These are phyloP conservation scores for Girardinichthys multiradiatus DNA, from an alignment of 2,113 vertebrate species.

Conservation along the genomic window DNA sequence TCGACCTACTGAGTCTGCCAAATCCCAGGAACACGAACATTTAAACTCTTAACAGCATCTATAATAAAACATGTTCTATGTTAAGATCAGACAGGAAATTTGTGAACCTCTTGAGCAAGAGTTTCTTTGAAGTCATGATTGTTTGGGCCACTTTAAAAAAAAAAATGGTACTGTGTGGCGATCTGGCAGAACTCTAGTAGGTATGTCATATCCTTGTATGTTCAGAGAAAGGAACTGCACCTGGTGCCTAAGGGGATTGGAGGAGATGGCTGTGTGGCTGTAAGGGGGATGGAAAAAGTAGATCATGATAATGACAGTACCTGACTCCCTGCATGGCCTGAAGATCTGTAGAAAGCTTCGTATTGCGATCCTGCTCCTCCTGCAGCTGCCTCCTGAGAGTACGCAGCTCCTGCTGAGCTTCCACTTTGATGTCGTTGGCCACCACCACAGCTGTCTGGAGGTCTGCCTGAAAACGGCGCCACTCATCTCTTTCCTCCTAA, in stretches of 20 bases:
- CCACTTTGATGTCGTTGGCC: slow-evolving; percentile 97
- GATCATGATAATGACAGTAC: slow-evolving; percentile 64
- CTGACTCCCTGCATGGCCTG: slow-evolving; percentile 88
- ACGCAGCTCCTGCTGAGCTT: slow-evolving; percentile 95
- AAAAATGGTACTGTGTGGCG: slow-evolving; percentile 15
- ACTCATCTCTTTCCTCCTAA: slow-evolving; percentile 95
- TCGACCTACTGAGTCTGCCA: slow-evolving; percentile 68
- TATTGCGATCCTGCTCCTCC: slow-evolving; percentile 91
- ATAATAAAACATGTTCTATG: slow-evolving; percentile 1
- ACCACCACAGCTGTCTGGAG: slow-evolving; percentile 97
- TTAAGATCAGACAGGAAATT: slow-evolving; percentile 3
- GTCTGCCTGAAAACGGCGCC: slow-evolving; percentile 95
- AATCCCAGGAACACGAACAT: slow-evolving; percentile 41
- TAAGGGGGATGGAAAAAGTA: slow-evolving; percentile 5
- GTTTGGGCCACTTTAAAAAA: slow-evolving; percentile 10
- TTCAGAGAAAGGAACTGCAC: slow-evolving; percentile 58
- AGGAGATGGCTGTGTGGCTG: background rate
- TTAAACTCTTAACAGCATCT: slow-evolving; percentile 15
- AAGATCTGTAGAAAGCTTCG: slow-evolving; percentile 87
- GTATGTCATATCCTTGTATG: slow-evolving; percentile 41
- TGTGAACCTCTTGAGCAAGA: slow-evolving; percentile 30
- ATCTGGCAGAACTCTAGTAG: slow-evolving; percentile 66
- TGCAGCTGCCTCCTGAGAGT: slow-evolving; percentile 87
- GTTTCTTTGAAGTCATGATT: slow-evolving; percentile 4
- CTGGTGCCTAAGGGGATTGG: slow-evolving; percentile 30